These are phyloP conservation scores for Pedionomus torquatus DNA, from an alignment of 2,113 vertebrate genomes.

Conservation along the genomic window DNA sequence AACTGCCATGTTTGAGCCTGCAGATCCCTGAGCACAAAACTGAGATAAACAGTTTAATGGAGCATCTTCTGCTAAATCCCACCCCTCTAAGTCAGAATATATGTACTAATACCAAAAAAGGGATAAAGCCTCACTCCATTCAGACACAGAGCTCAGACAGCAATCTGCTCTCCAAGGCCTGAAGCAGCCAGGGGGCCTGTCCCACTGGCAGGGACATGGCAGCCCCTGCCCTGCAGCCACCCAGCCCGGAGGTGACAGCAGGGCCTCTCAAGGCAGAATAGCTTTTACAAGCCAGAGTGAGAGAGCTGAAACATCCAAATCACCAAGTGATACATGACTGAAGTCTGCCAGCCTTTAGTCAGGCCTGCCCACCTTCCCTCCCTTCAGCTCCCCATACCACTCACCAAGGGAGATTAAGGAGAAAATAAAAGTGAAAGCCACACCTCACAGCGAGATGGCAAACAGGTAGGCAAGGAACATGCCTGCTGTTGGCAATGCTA, in stretches of 20 bases:
- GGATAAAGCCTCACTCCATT: not conserved
- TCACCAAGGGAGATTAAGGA: not conserved
- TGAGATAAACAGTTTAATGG: not conserved
- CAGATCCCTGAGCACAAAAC: not conserved
- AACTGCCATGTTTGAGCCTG: not conserved
- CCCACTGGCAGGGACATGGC: rapidly evolving
- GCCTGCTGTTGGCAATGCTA: not conserved
- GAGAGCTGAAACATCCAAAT: not conserved
- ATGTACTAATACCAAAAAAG: not conserved
- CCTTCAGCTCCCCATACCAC: not conserved
- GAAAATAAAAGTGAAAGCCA: not conserved
- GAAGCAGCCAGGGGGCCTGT: no score
- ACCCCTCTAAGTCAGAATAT: not conserved
- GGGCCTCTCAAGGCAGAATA: not conserved
- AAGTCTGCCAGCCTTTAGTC: not conserved
- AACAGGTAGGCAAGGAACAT: rapidly evolving
- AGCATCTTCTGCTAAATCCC: not conserved
- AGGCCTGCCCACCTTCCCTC: not conserved
- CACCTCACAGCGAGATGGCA: not conserved
- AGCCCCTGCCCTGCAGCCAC: rapidly evolving
- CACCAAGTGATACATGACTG: not conserved
- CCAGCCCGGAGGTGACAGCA: not conserved
- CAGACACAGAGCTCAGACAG: not conserved
- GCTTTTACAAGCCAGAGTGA: not conserved
- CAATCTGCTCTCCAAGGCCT: not conserved